These are phyloP conservation scores for Bombus affinis DNA, from an alignment of 1,140 invertebrate species.

Conservation along the genomic window DNA sequence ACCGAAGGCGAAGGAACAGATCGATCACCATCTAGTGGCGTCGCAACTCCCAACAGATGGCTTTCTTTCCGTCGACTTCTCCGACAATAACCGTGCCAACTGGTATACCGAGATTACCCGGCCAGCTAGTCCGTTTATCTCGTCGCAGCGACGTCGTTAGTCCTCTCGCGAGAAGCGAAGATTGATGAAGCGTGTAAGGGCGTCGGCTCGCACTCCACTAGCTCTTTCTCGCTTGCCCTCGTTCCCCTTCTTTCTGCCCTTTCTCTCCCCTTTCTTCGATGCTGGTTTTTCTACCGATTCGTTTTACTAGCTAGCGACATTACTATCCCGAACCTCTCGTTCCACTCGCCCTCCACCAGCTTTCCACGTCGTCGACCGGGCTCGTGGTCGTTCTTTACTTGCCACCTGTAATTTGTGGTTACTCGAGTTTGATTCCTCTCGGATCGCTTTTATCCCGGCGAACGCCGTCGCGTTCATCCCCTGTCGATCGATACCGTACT, in stretches of 20 bases:
- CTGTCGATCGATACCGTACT: constrained; percentile 15
- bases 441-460: constrained; percentile 32
- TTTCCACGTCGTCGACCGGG: constrained; percentile 19
- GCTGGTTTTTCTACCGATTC: background rate
- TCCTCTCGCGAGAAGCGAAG: constrained; percentile 65
- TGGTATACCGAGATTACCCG: constrained; percentile 65
- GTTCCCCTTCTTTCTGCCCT: background rate
- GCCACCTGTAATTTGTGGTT: constrained; percentile 50
- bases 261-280: background rate
- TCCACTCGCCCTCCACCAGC: constrained; percentile 23
- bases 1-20: constrained; percentile 9
- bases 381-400: constrained; percentile 35
- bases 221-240: background rate
- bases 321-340: constrained; percentile 8
- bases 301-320: constrained; percentile 1
- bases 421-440: constrained; percentile 53
- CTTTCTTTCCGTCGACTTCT: constrained; percentile 12
- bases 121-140: constrained; percentile 63
- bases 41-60: constrained; percentile 9
- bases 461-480: background rate
- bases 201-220: constrained; percentile 10
- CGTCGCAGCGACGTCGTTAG: constrained; percentile 60
- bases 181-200: constrained; percentile 68
- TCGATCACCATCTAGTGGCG: constrained; percentile 7
- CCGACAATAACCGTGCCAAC: constrained; percentile 60